Conservation (phyloP, 2,797 vertebrate genomes). For the Sebastes taczanowskii region DNA sequence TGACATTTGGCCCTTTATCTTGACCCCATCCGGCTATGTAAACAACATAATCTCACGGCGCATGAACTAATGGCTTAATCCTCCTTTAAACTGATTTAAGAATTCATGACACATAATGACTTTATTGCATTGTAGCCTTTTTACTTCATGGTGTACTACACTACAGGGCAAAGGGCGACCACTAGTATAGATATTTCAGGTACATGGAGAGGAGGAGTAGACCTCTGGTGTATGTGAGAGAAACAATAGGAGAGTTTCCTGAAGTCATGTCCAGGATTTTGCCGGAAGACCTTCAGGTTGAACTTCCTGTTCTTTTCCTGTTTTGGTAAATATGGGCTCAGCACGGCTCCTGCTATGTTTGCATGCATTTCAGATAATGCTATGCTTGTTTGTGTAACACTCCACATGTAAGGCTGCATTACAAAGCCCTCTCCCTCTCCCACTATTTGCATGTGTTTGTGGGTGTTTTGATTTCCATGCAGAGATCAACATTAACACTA, state of each 20-base stretch:
- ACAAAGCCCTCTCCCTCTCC: neutral
- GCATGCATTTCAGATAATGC: neutral
- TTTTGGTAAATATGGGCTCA: neutral
- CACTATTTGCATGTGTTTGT: constrained; percentile 7
- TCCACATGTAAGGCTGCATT: neutral
- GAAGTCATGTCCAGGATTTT: constrained; percentile 5
- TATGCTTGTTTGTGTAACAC: neutral
- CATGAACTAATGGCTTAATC: neutral
- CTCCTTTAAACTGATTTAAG: neutral
- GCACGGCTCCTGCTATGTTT: neutral
- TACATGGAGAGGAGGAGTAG: neutral
- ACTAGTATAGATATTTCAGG: neutral
- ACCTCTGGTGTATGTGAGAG: neutral
- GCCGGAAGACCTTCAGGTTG: constrained; percentile 4
- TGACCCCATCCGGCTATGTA: neutral
- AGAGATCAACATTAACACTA: neutral
- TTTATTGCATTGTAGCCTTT: neutral
- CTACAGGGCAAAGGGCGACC: neutral
- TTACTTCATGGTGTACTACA: neutral
- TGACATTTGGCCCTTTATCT: neutral
- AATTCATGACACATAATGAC: neutral
- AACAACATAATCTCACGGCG: neutral
- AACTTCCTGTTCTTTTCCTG: constrained; percentile 54
- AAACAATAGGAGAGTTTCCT: constrained; percentile 53
- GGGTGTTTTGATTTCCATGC: neutral